Conservation (phyloP, 2,888 invertebrate genomes). For the Helleia helle region DNA sequence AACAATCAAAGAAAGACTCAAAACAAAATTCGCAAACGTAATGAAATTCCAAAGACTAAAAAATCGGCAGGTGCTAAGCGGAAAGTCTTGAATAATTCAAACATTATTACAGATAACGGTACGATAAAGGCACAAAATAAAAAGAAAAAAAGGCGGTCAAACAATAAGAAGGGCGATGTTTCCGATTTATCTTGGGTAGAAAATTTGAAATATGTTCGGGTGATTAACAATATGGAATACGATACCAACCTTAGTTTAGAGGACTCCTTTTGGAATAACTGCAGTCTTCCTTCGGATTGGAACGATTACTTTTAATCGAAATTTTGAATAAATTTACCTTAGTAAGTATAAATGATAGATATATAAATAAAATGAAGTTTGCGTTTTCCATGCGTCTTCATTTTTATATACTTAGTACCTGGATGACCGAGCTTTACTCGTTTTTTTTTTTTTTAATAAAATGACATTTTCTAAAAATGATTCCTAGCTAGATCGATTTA, state of each 20-base stretch:
- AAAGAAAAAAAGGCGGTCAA: conserved; percentile 15
- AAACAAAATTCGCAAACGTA: too few species aligned
- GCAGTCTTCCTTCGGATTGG: conserved; percentile 37
- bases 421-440: too few species aligned
- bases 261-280: conserved; percentile 44
- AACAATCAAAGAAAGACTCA: too few species aligned
- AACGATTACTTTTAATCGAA: conserved; percentile 30
- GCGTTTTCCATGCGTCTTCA: too few species aligned
- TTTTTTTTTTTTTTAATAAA: too few species aligned
- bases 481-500: too few species aligned
- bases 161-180: conserved; percentile 14
- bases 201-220: conserved; percentile 42
- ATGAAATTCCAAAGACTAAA: too few species aligned
- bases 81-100: not conserved
- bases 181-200: conserved; percentile 47
- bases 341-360: too few species aligned
- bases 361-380: too few species aligned
- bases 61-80: not conserved
- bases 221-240: conserved; percentile 35
- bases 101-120: not conserved
- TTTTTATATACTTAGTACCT: too few species aligned
- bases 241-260: conserved; percentile 23
- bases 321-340: too few species aligned
- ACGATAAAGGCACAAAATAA: conserved; percentile 12
- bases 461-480: too few species aligned